Base-by-base conservation (phyloP, 2,797 vertebrate genomes). In the Cuculus canorus region DNA sequence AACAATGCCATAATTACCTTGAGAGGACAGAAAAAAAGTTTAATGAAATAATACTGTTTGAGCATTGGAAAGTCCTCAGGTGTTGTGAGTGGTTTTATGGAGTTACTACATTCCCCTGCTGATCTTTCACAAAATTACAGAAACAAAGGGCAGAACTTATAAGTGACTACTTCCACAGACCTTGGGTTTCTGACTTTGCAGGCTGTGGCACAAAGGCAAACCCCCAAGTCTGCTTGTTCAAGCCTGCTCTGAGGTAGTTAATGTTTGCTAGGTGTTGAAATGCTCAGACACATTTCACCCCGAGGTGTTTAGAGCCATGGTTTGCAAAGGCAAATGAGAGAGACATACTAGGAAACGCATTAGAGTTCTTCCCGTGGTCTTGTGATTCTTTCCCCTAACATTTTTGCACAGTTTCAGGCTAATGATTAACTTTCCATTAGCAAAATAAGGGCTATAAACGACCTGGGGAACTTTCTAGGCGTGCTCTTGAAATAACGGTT, bases 221-320 rank as follows among this genome's bases (percentile, higher is more conserved):
- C 10, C 48, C 18, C 13, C 10, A 37, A 24, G n/a, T 32, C 16
- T 2, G 2, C 28, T 59, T 59, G 48, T 48, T 45, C 3, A 7
- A 79, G 82, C 33, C 16, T 84, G 33, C 59, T 84, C 28, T 41
- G 21, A 47, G 37, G 56, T 39, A 65, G 96, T 95, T 96, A 96
- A 96, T 95, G 68, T 95, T 94, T 97, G 59, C 75, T 89, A 89
- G 75, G 68, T 73, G 84, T 63, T 78, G 71, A 95, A 95, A 93
- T 83, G 81, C 81, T 71, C 76, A 81, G 86, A 89, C 90, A 93
- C 83, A 86, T 83, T 95, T 92, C 43, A 82, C 88, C 92, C 54
- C 1, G 4, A 85, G 76, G 71, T 91, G 69, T 85, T 88, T 66
- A 87, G 47, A 89, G 33, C 25, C 2, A 3, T 0, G 2, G 39